Percentiles rank a stretch among this genome's conserved stretches.
These are phyloP conservation scores for Ammospiza caudacuta DNA, from an alignment of 2,113 vertebrate species.

Conservation along the genomic window DNA sequence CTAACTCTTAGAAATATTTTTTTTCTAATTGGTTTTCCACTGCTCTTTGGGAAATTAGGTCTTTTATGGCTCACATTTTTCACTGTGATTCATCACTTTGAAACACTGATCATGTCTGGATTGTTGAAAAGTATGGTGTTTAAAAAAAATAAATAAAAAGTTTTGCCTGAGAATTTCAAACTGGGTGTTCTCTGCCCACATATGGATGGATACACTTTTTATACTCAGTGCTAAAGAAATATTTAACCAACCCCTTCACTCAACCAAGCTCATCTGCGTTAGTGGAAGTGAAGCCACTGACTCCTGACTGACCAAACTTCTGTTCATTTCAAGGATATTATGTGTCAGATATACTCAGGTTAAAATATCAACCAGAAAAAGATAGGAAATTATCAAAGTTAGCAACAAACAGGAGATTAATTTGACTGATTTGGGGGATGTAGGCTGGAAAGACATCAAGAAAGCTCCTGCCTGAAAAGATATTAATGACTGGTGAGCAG, in stretches of 20 bases:
- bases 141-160: neutral
- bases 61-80: conserved; percentile 20
- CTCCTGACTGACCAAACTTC: neutral
- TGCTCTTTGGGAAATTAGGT: conserved; percentile 5
- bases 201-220: neutral
- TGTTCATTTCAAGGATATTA: neutral
- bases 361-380: neutral
- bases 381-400: neutral
- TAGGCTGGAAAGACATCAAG: neutral
- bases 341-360: neutral
- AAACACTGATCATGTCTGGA: conserved; percentile 4
- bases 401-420: neutral
- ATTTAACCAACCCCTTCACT: neutral
- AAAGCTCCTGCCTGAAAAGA: neutral
- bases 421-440: neutral
- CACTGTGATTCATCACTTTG: conserved; percentile 21
- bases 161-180: conserved; percentile 31
- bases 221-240: neutral
- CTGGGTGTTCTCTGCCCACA: conserved; percentile 30
- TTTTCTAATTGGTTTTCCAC: conserved; percentile 4
- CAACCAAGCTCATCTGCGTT: neutral
- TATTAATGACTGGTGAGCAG: neutral
- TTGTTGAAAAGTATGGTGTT: conserved; percentile 31
- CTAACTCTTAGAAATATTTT: neutral
- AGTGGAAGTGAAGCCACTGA: neutral